Conservation (phyloP, 2,888 invertebrate species). For the Agrochola lychnidis region DNA sequence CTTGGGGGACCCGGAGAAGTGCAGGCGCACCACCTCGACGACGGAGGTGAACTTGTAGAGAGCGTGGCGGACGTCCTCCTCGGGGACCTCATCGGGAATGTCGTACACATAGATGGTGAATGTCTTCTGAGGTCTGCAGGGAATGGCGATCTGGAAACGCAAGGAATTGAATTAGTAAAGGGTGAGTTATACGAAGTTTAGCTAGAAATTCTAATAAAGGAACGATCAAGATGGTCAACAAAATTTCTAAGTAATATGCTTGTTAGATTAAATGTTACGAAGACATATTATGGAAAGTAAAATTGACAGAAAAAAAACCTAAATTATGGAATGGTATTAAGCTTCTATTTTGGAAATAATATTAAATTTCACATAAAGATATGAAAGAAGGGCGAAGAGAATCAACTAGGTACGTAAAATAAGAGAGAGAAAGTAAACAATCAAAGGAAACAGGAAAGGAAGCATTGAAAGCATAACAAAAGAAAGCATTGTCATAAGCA, state of each 20-base stretch:
- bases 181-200: neutral
- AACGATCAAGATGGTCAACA: neutral
- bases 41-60: conserved; percentile 95
- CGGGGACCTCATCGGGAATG: conserved; percentile 95
- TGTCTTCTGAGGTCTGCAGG: conserved; percentile 96
- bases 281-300: neutral
- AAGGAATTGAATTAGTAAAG: neutral
- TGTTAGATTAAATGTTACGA: neutral
- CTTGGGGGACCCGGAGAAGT: conserved; percentile 86
- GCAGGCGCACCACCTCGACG: conserved; percentile 94
- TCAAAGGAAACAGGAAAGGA: conserved; percentile 36
- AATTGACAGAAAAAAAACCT: neutral
- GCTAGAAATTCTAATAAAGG: neutral
- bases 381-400: conserved; percentile 77
- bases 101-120: conserved; percentile 96
- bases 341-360: neutral
- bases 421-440: conserved; percentile 10
- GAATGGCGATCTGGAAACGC: conserved; percentile 92
- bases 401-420: neutral
- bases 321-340: neutral
- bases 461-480: conserved; percentile 40
- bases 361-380: conserved; percentile 13
- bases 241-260: neutral
- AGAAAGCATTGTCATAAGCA: conserved; percentile 51
- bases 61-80: conserved; percentile 96